Evolutionary conservation across 2,888 invertebrate species (phyloP), one percentile per base, ranked within the genome.

Genomic region (Proisotoma minuta): DNA sequence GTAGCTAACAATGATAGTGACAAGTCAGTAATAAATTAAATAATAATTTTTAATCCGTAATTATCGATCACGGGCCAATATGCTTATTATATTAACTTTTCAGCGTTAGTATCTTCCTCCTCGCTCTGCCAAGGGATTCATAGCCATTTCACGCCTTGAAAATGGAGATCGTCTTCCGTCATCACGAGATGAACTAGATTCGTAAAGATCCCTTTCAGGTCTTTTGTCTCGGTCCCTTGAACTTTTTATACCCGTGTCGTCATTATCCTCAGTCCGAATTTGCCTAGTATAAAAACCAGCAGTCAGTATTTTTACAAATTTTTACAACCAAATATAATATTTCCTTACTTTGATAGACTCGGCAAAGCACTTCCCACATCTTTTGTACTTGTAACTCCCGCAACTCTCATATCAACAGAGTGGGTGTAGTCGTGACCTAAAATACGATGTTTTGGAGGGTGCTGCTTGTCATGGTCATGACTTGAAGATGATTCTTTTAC

Each of bases 111-210:
- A 8, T 15, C 12, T 34, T n/a, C n/a, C 3, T 23, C 29, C 54
- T 22, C 18, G 18, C 27, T 62, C 43, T 28, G 61, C 28, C 15
- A 47, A 22, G 2, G 65, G 65, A 57, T 64, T 66, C 24, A 63
- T 65, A 15, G 60, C 34, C 34, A 52, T 57, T 20, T 54, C 64
- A n/a, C 69, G 58, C 8, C 62, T 18, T 62, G 66, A 62, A 20
- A 69, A 69, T 29, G 69, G 66, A 5, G 69, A 66, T 18, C 54
- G 57, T 26, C 63, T 54, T 24, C 63, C 66, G 1, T 52, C 28
- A 20, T 23, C 47, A n/a, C 39, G 23, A 23, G n/a, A n/a, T n/a
- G n/a, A n/a, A n/a, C n/a, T n/a, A n/a, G 18, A 5, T 48, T n/a
- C 8, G 8, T 8, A 5, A 10, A 20, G 10, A 48, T 48, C 18